A percentile compares a stretch with the other conserved stretches of the same genome.
Evolutionary conservation across 2,113 vertebrate genomes (phyloP).

Genomic region (Anas platyrhynchos): DNA sequence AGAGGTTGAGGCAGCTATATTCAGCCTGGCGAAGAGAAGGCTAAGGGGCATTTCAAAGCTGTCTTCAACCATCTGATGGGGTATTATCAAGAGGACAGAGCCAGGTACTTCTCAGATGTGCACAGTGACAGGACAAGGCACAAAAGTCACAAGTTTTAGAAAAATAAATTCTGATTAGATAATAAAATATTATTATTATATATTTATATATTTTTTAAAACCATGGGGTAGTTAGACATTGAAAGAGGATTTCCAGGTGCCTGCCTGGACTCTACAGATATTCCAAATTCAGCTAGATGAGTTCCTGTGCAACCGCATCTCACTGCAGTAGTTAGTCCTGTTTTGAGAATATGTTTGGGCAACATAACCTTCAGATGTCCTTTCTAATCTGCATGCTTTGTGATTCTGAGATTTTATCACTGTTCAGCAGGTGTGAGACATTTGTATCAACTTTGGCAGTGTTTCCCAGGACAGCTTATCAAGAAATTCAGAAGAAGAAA

Average conservation of each 20-base stretch:
- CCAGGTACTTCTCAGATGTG: not conserved
- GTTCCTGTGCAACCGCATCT: not conserved
- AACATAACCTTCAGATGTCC: not conserved
- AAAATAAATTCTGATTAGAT: not conserved
- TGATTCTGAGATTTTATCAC: constrained; percentile 1
- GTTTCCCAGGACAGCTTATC: constrained; percentile 2
- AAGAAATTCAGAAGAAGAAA: not conserved
- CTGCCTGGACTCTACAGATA: not conserved
- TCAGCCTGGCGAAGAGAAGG: not conserved
- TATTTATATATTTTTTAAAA: not conserved
- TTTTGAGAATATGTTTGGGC: not conserved
- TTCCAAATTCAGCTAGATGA: not conserved
- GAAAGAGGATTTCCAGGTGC: not conserved
- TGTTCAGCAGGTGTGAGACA: not conserved
- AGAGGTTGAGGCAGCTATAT: not conserved
- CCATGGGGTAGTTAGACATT: not conserved
- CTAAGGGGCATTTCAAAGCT: not conserved
- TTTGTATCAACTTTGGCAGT: not conserved
- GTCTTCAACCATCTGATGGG: not conserved
- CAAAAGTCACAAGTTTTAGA: not conserved
- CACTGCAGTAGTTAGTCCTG: not conserved
- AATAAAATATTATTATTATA: not conserved
- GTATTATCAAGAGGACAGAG: not conserved
- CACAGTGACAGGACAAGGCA: not conserved
- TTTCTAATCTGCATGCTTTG: not conserved